Percentiles rank a stretch among this genome's conserved stretches.
Conservation (phyloP, 2,888 invertebrate genomes). For the Acanthococcus lagerstroemiae region DNA sequence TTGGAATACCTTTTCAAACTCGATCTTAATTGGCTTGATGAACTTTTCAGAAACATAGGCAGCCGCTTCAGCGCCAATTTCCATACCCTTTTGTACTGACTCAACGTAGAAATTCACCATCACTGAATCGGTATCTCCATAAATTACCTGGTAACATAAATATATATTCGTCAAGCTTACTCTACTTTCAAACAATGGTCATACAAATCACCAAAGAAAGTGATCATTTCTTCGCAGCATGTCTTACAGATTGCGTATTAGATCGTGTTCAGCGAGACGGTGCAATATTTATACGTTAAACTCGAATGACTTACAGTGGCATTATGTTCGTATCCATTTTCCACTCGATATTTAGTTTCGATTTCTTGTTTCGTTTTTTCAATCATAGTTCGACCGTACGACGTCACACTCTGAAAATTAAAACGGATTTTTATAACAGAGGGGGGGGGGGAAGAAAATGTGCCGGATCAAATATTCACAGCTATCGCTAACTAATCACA, state of each 20-base stretch:
- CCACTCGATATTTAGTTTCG: constrained; percentile 63
- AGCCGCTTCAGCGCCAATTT: constrained; percentile 87
- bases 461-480: constrained; percentile 2
- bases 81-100: constrained; percentile 84
- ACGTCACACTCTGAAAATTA: constrained; percentile 83
- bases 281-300: too few species aligned
- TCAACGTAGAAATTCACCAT: constrained; percentile 98
- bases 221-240: too few species aligned
- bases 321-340: constrained; percentile 82
- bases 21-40: constrained; percentile 89
- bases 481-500: constrained; percentile 12
- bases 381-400: constrained; percentile 91
- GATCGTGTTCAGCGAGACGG: too few species aligned
- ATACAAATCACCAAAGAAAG: too few species aligned
- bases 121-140: constrained; percentile 99
- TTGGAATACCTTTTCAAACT: constrained; percentile 91
- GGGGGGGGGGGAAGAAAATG: too few species aligned
- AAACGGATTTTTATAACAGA: background rate
- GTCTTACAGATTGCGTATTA: too few species aligned
- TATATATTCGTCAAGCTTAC: too few species aligned
- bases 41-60: constrained; percentile 83
- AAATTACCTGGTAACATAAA: constrained; percentile 67
- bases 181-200: too few species aligned
- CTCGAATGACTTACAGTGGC: constrained; percentile 71
- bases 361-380: constrained; percentile 91